Percentiles rank a stretch among this genome's conserved stretches.
phyloP scores from a whole-genome alignment of 2,888 invertebrate species.

The Pseudococcus longispinus region DNA sequence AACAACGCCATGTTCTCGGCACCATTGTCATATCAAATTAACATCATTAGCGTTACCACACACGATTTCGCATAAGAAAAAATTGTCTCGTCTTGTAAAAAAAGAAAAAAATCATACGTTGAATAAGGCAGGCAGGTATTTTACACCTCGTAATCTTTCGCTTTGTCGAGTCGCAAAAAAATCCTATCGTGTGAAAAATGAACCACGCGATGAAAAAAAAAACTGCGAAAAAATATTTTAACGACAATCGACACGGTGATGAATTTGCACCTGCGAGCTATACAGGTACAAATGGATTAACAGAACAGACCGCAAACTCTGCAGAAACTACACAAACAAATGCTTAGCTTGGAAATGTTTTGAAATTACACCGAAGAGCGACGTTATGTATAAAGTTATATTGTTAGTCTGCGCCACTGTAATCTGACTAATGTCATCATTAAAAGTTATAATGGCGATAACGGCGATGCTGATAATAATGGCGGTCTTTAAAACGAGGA shows the following conservation, averaged over 20 bases:
- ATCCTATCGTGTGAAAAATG: not conserved
- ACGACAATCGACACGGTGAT: constrained; percentile 18
- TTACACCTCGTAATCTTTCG: not conserved
- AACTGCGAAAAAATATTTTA: not conserved
- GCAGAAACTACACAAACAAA: not conserved
- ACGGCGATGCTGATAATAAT: constrained; percentile 45
- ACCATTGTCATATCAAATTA: not conserved
- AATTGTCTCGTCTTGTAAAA: not conserved
- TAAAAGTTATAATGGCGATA: constrained; percentile 52
- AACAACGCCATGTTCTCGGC: not conserved
- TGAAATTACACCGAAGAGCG: constrained; percentile 38
- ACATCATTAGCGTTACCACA: constrained; percentile 16
- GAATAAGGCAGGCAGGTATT: not conserved
- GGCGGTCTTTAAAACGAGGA: constrained; percentile 47
- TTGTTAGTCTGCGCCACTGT: constrained; percentile 47
- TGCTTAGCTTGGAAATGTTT: constrained; percentile 12
- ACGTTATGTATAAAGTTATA: constrained; percentile 50
- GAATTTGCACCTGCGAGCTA: constrained; percentile 2
- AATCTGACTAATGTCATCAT: constrained; percentile 52
- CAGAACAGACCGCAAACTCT: constrained; percentile 14
- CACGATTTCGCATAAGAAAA: not conserved
- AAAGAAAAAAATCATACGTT: not conserved
- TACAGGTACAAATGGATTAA: constrained; percentile 22
- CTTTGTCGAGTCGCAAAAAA: not conserved
- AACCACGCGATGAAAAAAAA: not conserved